Evolutionary conservation across 2,113 vertebrate genomes (phyloP).

Genomic region (Neotoma lepida): DNA sequence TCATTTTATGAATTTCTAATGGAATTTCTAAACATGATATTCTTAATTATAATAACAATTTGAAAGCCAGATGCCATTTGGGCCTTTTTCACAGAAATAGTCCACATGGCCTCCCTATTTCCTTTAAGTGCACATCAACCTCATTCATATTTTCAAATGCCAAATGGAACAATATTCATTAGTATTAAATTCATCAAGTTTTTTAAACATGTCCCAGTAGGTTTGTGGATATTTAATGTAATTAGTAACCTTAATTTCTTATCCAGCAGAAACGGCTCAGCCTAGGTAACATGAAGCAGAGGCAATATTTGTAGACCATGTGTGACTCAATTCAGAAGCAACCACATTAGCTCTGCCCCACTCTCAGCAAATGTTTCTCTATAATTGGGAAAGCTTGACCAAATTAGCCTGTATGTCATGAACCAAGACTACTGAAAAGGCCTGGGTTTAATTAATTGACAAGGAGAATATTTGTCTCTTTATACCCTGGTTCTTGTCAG

Average conservation of each 20-base stretch:
- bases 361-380: conserved; percentile 60
- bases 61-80: background rate
- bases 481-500: conserved; percentile 43
- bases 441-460: conserved; percentile 71
- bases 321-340: conserved; percentile 36
- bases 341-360: conserved; percentile 46
- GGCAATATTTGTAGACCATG: conserved; percentile 40
- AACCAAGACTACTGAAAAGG: conserved; percentile 66
- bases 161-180: conserved; percentile 42
- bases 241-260: conserved; percentile 48
- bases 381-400: conserved; percentile 71
- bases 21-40: conserved; percentile 48
- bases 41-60: background rate
- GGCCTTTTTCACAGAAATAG: conserved; percentile 19
- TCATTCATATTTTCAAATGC: conserved; percentile 33
- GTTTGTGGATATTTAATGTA: conserved; percentile 2
- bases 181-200: conserved; percentile 9
- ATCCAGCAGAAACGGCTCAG: conserved; percentile 32
- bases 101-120: background rate
- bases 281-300: conserved; percentile 21
- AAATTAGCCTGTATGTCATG: conserved; percentile 71
- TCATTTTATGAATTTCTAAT: conserved; percentile 57
- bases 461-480: conserved; percentile 62
- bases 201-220: conserved; percentile 37
- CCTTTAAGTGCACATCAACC: background rate